phyloP scores from a whole-genome alignment of 2,888 invertebrate genomes.

The Spilarctia lutea region DNA sequence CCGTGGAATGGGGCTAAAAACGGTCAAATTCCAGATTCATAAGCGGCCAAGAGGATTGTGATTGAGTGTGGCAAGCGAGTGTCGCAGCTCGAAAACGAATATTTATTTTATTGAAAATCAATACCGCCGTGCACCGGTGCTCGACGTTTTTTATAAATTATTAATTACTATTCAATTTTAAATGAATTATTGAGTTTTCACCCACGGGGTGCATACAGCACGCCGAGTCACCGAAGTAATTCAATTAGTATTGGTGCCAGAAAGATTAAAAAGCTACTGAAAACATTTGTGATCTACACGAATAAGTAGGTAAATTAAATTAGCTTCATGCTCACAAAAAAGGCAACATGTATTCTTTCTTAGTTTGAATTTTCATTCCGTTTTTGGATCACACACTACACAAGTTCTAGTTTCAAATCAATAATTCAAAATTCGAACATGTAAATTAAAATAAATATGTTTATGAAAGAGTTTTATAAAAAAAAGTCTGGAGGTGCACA shows the following conservation, averaged over 20 bases:
- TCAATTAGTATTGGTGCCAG: conserved; percentile 53
- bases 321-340: conserved; percentile 44
- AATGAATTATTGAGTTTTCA: conserved; percentile 55
- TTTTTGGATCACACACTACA: neutral
- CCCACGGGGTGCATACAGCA: conserved; percentile 34
- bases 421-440: conserved; percentile 22
- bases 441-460: neutral
- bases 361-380: neutral
- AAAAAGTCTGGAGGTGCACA: conserved; percentile 40
- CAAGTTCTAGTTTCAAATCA: conserved; percentile 26
- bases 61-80: conserved; percentile 55
- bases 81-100: conserved; percentile 57
- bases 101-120: conserved; percentile 67
- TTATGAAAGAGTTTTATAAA: conserved; percentile 33
- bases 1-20: conserved; percentile 81
- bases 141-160: conserved; percentile 48
- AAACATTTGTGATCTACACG: conserved; percentile 46
- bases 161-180: conserved; percentile 53
- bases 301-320: conserved; percentile 45
- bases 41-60: conserved; percentile 60
- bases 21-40: conserved; percentile 80
- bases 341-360: conserved; percentile 31
- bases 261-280: conserved; percentile 50
- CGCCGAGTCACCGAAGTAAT: conserved; percentile 40
- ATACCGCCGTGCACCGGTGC: conserved; percentile 42